These are phyloP conservation scores for Casuarius casuarius DNA, from an alignment of 2,113 vertebrate species.

Conservation along the genomic window DNA sequence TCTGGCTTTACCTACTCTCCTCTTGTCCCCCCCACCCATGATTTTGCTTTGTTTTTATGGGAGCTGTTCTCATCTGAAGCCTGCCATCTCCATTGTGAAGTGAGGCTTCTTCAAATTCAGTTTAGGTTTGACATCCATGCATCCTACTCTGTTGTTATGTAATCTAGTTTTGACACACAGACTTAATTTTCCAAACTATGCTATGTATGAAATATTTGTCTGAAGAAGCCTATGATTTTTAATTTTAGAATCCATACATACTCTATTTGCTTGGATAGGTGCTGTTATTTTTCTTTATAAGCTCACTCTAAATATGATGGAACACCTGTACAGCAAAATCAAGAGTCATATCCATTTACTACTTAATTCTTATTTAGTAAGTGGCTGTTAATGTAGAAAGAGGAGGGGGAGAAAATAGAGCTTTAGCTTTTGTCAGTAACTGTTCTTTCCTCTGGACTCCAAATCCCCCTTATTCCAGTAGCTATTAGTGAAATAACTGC, in stretches of 20 bases:
- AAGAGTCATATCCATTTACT: background rate
- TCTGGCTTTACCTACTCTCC: background rate
- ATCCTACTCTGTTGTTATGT: rapidly evolving
- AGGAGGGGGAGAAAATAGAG: background rate
- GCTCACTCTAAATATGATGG: background rate
- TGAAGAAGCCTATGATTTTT: background rate
- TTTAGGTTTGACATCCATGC: background rate
- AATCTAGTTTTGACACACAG: background rate
- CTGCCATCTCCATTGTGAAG: background rate
- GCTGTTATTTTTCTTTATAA: background rate
- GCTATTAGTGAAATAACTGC: background rate
- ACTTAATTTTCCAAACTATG: background rate
- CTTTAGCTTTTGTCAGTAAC: background rate
- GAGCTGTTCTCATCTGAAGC: background rate
- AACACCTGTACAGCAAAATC: background rate
- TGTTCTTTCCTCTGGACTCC: background rate
- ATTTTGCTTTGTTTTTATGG: background rate
- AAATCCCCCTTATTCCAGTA: background rate
- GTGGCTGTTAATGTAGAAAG: background rate
- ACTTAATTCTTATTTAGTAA: background rate
- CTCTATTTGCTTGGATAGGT: background rate
- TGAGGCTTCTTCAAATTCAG: background rate
- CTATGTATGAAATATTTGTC: background rate
- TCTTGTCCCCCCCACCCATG: background rate
- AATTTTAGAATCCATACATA: background rate